Evolutionary conservation across 2,888 invertebrate genomes (phyloP).

Genomic region (Dioctria linearis): DNA sequence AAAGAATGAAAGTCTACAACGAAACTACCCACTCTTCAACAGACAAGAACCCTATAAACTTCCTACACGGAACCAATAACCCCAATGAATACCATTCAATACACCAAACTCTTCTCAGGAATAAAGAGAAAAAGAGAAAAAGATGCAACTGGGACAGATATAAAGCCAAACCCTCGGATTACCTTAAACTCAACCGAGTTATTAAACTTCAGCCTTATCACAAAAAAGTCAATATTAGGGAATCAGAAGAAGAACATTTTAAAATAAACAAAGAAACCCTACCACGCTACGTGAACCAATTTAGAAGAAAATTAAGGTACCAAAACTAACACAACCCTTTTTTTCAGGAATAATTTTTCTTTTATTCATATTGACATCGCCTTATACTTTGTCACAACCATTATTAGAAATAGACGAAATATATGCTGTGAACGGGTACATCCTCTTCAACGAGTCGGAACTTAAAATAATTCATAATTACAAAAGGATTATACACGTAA

Average conservation of each 20-base stretch:
- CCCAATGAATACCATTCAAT: constrained; percentile 3
- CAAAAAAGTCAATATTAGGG: constrained; percentile 25
- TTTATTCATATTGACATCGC: background rate
- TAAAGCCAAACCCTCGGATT: constrained; percentile 10
- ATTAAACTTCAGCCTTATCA: constrained; percentile 47
- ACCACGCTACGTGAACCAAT: constrained; percentile 29
- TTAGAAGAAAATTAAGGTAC: constrained; percentile 44
- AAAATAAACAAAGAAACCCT: constrained; percentile 43
- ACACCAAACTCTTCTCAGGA: constrained; percentile 14
- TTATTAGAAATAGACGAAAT: constrained; percentile 16
- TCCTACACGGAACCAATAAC: constrained; percentile 12
- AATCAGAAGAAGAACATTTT: constrained; percentile 24
- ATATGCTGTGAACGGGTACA: too few species aligned
- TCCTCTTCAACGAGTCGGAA: constrained; percentile 17
- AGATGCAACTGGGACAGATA: background rate
- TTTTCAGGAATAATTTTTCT: constrained; percentile 28
- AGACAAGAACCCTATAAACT: constrained; percentile 19
- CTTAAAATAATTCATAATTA: constrained; percentile 10
- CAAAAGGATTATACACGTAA: background rate
- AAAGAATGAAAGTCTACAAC: constrained; percentile 6
- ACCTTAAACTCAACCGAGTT: constrained; percentile 40
- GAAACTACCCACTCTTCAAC: constrained; percentile 30
- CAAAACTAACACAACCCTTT: constrained; percentile 20
- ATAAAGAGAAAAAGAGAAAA: background rate
- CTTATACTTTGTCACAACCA: background rate